Evolutionary conservation across 2,888 invertebrate species (phyloP).

Genomic region (Plagodis dolabraria): DNA sequence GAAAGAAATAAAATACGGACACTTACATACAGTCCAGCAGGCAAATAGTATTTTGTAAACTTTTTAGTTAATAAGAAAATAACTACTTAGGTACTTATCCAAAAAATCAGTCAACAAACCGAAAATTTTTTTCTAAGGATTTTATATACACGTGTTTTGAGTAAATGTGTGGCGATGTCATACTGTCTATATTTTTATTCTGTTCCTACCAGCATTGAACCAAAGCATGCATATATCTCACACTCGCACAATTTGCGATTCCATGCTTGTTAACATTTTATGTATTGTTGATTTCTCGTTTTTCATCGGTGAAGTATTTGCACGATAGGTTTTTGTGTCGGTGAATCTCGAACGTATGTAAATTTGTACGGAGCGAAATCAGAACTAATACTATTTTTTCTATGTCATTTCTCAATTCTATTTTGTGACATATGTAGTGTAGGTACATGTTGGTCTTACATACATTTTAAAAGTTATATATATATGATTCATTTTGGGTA

Average conservation of each 20-base stretch:
- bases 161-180: not conserved
- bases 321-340: conserved; percentile 7
- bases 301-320: conserved; percentile 1
- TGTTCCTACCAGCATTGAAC: conserved; percentile 1
- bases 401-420: too few relatives aligned
- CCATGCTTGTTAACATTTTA: conserved; percentile 22
- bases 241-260: conserved; percentile 28
- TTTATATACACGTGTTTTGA: not conserved
- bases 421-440: too few relatives aligned
- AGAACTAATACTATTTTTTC: not conserved
- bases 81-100: too few relatives aligned
- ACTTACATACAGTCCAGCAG: too few relatives aligned
- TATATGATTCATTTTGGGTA: too few relatives aligned
- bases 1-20: too few relatives aligned
- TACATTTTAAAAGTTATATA: too few relatives aligned
- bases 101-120: too few relatives aligned
- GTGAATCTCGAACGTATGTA: not conserved
- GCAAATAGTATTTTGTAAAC: too few relatives aligned
- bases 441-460: too few relatives aligned
- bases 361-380: not conserved
- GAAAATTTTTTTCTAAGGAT: too few relatives aligned
- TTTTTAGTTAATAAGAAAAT: too few relatives aligned
- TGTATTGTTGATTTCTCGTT: conserved; percentile 10
- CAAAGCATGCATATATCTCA: conserved; percentile 11
- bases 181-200: conserved; percentile 1